Percentiles rank a stretch among this genome's conserved stretches.
Conservation (phyloP, 1,140 invertebrate genomes). For the Papilio glaucus region DNA sequence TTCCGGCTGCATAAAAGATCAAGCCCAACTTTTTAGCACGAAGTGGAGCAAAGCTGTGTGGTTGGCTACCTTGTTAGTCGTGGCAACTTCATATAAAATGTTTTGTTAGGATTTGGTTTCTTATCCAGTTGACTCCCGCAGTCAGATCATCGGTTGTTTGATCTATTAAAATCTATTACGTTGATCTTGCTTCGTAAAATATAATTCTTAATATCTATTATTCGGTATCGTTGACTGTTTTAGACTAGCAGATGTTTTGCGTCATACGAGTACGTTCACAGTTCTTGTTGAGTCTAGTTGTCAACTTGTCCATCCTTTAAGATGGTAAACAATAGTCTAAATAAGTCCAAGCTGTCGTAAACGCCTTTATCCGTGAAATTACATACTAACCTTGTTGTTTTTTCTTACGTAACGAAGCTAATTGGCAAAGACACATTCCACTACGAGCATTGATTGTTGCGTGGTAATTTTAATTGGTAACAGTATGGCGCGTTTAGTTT, state of each 20-base stretch:
- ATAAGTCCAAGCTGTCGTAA: not conserved
- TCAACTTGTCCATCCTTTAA: constrained; percentile 3
- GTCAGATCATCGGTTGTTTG: no score
- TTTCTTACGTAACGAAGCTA: not conserved
- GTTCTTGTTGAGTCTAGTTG: not conserved
- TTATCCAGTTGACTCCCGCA: no score
- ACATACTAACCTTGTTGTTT: not conserved
- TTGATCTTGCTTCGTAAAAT: not conserved
- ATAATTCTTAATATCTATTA: not conserved
- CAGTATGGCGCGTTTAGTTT: not conserved
- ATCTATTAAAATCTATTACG: no score
- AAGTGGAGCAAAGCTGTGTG: no score
- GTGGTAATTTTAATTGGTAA: constrained; percentile 15
- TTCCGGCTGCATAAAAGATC: no score
- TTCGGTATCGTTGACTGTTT: not conserved
- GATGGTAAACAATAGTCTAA: not conserved
- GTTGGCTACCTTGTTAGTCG: no score
- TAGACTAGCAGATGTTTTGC: not conserved
- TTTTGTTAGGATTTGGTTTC: no score
- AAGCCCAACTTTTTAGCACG: no score
- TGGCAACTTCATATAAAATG: no score
- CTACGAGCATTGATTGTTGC: not conserved
- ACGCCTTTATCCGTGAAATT: not conserved
- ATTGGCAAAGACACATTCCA: constrained; percentile 21
- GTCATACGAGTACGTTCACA: not conserved